phyloP scores from a whole-genome alignment of 1,140 invertebrate species.

The Drosophila erecta region DNA sequence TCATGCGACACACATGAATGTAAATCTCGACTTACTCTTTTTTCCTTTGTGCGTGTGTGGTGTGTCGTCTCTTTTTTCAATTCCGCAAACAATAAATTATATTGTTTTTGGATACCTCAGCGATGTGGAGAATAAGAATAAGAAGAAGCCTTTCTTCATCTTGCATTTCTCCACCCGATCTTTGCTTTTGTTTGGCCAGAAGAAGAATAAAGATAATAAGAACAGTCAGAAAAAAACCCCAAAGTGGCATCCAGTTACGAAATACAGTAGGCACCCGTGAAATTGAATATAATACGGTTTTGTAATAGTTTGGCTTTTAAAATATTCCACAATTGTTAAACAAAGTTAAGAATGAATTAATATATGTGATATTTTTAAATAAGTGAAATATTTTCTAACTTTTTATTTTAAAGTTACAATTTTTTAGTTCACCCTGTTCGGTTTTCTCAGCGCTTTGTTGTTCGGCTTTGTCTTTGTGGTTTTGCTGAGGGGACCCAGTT shows the following conservation, averaged over 20 bases:
- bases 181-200: slow-evolving; percentile 20
- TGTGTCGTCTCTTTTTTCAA: slow-evolving; percentile 31
- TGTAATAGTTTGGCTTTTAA: too few species aligned
- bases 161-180: slow-evolving; percentile 40
- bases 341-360: too few species aligned
- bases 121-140: slow-evolving; percentile 7
- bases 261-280: slow-evolving; percentile 12
- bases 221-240: slow-evolving; percentile 24
- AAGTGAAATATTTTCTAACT: too few species aligned
- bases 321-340: too few species aligned
- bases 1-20: slow-evolving; percentile 51
- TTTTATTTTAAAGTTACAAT: background rate
- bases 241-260: slow-evolving; percentile 38
- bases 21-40: slow-evolving; percentile 37
- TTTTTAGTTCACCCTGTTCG: background rate
- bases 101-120: slow-evolving; percentile 60
- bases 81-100: slow-evolving; percentile 73
- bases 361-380: too few species aligned
- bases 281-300: too few species aligned
- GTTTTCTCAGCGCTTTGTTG: slow-evolving; percentile 23
- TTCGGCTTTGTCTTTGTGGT: slow-evolving; percentile 38
- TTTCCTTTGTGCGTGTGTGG: slow-evolving; percentile 21
- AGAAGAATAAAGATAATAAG: slow-evolving; percentile 26
- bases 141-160: slow-evolving; percentile 36
- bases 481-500: slow-evolving; percentile 9